These are phyloP conservation scores for Synergus japonicus DNA, from an alignment of 2,888 invertebrate species.

Conservation along the genomic window DNA sequence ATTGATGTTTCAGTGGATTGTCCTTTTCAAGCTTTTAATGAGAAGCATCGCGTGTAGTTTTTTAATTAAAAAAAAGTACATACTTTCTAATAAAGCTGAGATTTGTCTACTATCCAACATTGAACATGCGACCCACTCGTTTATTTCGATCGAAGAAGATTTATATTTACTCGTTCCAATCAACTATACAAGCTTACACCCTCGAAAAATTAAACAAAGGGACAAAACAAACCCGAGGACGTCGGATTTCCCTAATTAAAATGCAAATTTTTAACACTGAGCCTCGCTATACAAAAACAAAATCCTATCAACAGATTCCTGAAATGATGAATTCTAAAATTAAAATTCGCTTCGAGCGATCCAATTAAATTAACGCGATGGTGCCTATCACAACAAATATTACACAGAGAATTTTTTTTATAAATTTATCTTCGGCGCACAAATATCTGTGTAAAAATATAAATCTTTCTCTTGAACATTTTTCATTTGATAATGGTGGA, in stretches of 20 bases:
- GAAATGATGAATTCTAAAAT: slow-evolving; percentile 14
- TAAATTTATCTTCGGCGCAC: no score
- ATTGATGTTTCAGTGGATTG: neutral
- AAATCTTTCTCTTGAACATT: neutral
- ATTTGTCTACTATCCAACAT: neutral
- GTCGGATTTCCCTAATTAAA: slow-evolving; percentile 31
- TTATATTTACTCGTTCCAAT: slow-evolving; percentile 26
- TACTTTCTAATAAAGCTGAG: neutral
- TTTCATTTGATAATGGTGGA: neutral
- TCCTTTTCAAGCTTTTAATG: neutral
- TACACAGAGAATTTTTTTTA: neutral
- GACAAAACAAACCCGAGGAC: neutral
- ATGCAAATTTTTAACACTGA: slow-evolving; percentile 20
- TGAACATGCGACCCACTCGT: neutral
- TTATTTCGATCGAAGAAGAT: slow-evolving; percentile 31
- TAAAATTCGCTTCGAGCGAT: neutral
- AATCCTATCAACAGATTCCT: slow-evolving; percentile 4
- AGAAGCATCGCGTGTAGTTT: neutral
- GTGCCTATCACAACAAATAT: neutral
- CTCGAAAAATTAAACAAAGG: slow-evolving; percentile 36
- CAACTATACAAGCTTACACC: slow-evolving; percentile 23
- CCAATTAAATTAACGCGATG: slow-evolving; percentile 8
- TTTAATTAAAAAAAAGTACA: neutral
- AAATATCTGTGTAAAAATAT: neutral
- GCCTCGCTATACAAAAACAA: neutral